phyloP scores from a whole-genome alignment of 2,888 invertebrate species.

The Drosophila phalerata region DNA sequence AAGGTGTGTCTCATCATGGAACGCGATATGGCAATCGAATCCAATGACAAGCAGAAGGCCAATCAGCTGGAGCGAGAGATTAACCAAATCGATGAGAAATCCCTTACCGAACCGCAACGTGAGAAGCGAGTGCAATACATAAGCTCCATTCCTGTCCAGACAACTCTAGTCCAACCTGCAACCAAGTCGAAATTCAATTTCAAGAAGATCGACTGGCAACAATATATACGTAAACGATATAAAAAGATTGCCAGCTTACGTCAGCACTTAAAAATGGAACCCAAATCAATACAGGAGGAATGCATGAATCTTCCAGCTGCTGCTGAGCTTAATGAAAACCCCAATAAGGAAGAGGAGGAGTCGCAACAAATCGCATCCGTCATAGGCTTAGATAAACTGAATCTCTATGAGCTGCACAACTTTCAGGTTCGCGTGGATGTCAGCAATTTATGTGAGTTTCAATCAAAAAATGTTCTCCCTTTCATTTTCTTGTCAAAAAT shows the following conservation, averaged over 20 bases:
- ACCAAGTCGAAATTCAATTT: not conserved
- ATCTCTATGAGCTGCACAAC: slow-evolving; percentile 45
- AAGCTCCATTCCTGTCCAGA: not conserved
- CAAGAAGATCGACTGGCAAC: slow-evolving; percentile 31
- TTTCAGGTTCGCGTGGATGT: slow-evolving; percentile 45
- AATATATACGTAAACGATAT: slow-evolving; percentile 26
- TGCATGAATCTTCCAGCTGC: not conserved
- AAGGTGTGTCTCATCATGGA: slow-evolving; percentile 50
- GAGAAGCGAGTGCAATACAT: slow-evolving; percentile 23
- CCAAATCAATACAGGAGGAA: not conserved
- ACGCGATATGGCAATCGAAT: slow-evolving; percentile 40
- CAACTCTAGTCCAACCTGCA: not conserved
- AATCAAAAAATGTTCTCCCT: not conserved
- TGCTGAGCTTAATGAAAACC: not conserved
- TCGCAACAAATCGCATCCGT: not conserved
- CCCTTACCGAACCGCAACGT: slow-evolving; percentile 3
- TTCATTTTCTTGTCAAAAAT: too few relatives aligned
- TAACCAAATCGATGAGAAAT: slow-evolving; percentile 33
- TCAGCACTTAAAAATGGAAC: not conserved
- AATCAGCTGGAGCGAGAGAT: slow-evolving; percentile 39
- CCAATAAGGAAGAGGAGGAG: not conserved
- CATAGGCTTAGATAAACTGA: not conserved
- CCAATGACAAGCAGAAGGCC: slow-evolving; percentile 34
- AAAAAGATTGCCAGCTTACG: slow-evolving; percentile 11
- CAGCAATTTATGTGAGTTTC: slow-evolving; percentile 44